Evolutionary conservation across 2,113 vertebrate species (phyloP).

Genomic region (Lepisosteus osseus): DNA sequence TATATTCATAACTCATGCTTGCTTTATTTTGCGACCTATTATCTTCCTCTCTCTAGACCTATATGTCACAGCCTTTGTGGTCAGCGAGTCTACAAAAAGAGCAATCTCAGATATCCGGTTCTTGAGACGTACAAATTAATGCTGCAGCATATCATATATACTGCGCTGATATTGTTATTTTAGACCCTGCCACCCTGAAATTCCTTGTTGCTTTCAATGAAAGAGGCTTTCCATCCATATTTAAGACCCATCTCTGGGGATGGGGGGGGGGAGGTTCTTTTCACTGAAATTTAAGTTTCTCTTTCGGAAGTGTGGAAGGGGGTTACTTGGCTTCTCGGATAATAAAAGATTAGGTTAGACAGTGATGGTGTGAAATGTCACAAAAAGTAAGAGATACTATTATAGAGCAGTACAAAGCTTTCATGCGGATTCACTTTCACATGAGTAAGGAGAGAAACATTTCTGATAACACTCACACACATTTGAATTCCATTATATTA

Average conservation of each 20-base stretch:
- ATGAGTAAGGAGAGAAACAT: neutral
- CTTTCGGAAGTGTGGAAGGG: constrained; percentile 8
- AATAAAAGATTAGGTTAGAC: neutral
- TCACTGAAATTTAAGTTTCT: constrained; percentile 6
- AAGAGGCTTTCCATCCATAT: constrained; percentile 20
- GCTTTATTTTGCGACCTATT: constrained; percentile 45
- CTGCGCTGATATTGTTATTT: constrained; percentile 11
- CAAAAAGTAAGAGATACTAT: neutral
- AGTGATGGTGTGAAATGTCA: neutral
- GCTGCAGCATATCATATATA: constrained; percentile 14
- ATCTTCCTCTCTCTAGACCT: constrained; percentile 9
- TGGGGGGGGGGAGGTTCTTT: constrained; percentile 15
- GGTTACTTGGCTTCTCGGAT: neutral
- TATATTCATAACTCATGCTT: constrained; percentile 37
- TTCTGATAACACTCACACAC: neutral
- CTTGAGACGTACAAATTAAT: constrained; percentile 20
- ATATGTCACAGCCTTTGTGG: constrained; percentile 19
- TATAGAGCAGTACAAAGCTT: neutral
- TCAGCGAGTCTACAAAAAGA: constrained; percentile 1
- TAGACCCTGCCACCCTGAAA: constrained; percentile 29
- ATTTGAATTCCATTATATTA: neutral
- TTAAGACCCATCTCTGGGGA: constrained; percentile 27
- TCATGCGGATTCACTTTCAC: constrained; percentile 10
- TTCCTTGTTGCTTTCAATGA: constrained; percentile 24
- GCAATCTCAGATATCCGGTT: constrained; percentile 26